Evolutionary conservation across 1,140 invertebrate genomes (phyloP).

Genomic region (Acromyrmex charruanus): DNA sequence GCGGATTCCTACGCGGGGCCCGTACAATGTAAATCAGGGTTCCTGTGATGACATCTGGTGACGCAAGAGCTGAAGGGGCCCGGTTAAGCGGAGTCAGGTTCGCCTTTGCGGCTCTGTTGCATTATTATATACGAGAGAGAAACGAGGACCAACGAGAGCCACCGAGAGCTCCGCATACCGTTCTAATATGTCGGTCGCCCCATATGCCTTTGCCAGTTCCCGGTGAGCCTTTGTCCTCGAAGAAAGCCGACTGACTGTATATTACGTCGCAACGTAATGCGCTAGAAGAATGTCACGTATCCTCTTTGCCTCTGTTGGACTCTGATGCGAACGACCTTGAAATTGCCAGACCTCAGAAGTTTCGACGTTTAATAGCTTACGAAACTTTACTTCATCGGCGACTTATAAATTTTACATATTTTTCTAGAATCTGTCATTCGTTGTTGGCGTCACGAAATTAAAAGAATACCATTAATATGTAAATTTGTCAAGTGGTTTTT

Average conservation of each 20-base stretch:
- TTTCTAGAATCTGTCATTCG: neutral
- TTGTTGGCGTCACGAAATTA: neutral
- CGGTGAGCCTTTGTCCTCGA: constrained; percentile 79
- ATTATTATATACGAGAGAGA: constrained; percentile 75
- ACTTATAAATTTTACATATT: neutral
- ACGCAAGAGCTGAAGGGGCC: constrained; percentile 74
- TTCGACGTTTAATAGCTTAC: neutral
- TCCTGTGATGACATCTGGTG: constrained; percentile 78
- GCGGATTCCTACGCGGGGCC: constrained; percentile 64
- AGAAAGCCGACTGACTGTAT: constrained; percentile 82
- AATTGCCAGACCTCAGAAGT: neutral
- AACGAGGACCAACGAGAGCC: constrained; percentile 7
- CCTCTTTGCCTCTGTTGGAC: constrained; percentile 54
- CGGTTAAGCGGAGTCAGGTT: constrained; percentile 39
- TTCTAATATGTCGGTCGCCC: constrained; percentile 80
- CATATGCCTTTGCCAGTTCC: constrained; percentile 77
- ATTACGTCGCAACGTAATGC: constrained; percentile 80
- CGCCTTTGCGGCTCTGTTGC: constrained; percentile 49
- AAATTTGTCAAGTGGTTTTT: neutral
- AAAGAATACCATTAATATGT: neutral
- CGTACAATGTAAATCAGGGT: constrained; percentile 79
- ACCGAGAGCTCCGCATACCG: constrained; percentile 76
- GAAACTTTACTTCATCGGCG: neutral
- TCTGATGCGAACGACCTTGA: constrained; percentile 54
- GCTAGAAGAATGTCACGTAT: constrained; percentile 78